Conservation (phyloP, 92 coral and sea anemone species). For the Pocillopora grandis region DNA sequence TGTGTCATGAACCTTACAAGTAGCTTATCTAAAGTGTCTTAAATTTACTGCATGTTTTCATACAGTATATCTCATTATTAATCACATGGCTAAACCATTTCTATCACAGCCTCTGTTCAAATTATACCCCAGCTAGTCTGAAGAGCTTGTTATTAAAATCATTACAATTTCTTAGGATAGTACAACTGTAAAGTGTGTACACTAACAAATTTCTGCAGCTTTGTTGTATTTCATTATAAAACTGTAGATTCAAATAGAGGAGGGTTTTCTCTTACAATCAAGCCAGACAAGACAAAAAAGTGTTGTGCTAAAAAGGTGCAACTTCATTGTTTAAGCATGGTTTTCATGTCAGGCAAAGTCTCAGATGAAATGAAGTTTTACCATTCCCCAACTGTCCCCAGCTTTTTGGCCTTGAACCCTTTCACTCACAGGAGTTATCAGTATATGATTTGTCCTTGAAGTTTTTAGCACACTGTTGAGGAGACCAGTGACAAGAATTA, state of each 20-base stretch:
- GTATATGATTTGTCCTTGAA: too few relatives aligned
- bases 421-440: too few relatives aligned
- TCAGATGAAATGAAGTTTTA: too few relatives aligned
- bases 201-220: conserved; percentile 19
- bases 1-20: too few relatives aligned
- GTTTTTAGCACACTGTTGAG: too few relatives aligned
- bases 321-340: too few relatives aligned
- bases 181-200: conserved; percentile 1
- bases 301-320: too few relatives aligned
- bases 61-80: not conserved
- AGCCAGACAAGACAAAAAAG: not conserved
- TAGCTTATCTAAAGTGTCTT: not conserved
- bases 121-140: not conserved
- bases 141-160: not conserved
- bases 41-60: not conserved
- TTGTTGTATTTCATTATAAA: not conserved
- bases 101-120: conserved; percentile 5
- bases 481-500: too few relatives aligned
- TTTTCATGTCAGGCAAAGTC: too few relatives aligned
- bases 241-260: conserved; percentile 14
- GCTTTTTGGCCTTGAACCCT: too few relatives aligned
- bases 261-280: not conserved
- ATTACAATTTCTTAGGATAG: not conserved
- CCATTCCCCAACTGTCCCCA: too few relatives aligned
- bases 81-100: not conserved